Conservation (phyloP, 2,797 vertebrate species). For the Platalea minor region DNA sequence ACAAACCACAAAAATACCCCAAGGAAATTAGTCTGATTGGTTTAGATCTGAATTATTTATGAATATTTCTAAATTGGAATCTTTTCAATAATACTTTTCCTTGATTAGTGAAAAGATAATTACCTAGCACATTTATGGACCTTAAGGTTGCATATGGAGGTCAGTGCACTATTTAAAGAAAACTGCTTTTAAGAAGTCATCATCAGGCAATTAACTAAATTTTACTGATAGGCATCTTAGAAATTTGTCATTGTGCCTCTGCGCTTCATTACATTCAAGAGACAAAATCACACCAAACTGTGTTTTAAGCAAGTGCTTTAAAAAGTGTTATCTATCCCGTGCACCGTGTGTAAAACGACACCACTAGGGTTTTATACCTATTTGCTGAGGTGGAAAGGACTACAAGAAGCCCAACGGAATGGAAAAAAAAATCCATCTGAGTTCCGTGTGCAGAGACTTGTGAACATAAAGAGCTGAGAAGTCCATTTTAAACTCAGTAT, state of each 20-base stretch:
- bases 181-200: not conserved
- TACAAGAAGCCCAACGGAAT: not conserved
- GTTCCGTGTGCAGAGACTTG: not conserved
- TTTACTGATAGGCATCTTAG: not conserved
- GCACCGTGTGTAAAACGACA: not conserved
- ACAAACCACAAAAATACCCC: conserved; percentile 9
- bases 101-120: not conserved
- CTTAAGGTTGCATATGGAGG: not conserved
- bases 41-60: conserved; percentile 40
- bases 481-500: not conserved
- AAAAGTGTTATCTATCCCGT: not conserved
- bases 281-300: not conserved
- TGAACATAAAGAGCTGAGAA: not conserved
- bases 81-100: not conserved
- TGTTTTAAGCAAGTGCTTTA: not conserved
- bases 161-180: not conserved
- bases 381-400: not conserved
- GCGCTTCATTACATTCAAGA: not conserved
- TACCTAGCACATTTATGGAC: not conserved
- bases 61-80: not conserved
- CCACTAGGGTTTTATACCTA: not conserved
- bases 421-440: not conserved
- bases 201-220: not conserved
- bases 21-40: conserved; percentile 52
- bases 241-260: not conserved